These are phyloP conservation scores for Acanthurus lineatus DNA, from an alignment of 2,797 vertebrate genomes.

Conservation along the genomic window DNA sequence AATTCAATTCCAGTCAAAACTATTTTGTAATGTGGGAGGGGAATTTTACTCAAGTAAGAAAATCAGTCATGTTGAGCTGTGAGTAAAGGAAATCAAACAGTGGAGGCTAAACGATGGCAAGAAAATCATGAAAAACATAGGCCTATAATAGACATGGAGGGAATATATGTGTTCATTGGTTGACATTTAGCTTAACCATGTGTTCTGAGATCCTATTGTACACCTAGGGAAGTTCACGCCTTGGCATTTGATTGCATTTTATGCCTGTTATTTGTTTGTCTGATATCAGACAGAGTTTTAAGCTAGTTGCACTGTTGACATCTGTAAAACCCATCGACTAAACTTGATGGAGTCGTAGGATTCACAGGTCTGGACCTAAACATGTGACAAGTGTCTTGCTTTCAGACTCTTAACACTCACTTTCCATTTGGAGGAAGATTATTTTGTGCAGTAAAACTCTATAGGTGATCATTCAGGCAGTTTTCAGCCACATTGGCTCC, in stretches of 20 bases:
- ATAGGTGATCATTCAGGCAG: neutral
- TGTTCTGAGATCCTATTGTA: constrained; percentile 30
- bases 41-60: constrained; percentile 14
- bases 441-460: neutral
- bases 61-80: constrained; percentile 28
- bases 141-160: constrained; percentile 26
- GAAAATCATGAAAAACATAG: constrained; percentile 8
- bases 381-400: neutral
- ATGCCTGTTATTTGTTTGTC: neutral
- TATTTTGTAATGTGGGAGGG: constrained; percentile 35
- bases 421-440: neutral
- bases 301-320: no score
- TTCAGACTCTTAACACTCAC: neutral
- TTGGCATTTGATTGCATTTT: constrained; percentile 19
- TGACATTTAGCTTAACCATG: constrained; percentile 40
- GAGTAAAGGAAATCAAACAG: constrained; percentile 9
- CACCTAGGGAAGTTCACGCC: neutral
- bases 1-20: constrained; percentile 51
- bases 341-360: no score
- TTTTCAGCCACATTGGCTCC: neutral
- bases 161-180: constrained; percentile 11
- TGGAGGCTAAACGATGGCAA: neutral
- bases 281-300: no score
- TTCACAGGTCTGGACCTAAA: no score
- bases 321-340: no score